Evolutionary conservation across 1,140 invertebrate species (phyloP), one percentile per base, ranked within the genome.

Genomic region (Drosophila teissieri): DNA sequence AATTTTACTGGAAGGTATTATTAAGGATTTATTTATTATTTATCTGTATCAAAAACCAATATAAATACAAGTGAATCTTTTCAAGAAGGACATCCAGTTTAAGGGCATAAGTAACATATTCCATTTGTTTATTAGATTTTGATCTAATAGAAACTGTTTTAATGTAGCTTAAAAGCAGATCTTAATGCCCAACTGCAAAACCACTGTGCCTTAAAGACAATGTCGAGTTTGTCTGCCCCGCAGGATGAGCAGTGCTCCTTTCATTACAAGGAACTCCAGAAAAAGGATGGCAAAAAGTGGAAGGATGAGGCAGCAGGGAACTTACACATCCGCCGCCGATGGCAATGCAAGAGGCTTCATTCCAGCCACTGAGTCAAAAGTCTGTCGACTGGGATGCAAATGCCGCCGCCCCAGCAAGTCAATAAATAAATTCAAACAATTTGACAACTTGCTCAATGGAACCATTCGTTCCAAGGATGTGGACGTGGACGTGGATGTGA

Each of bases 381-480:
- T 80, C 78, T 82, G 34, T 69, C 63, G 74, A 73, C 62, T 86
- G 84, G 84, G 83, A 86, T 86, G 83, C 83, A 86, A 86, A 88
- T 86, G 75, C 67, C 76, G 75, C 67, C 79, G 79, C 53, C 52
- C 78, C 62, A 55, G 58, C 80, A 78, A 84, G 84, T 89, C 84
- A 89, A 88, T 88, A 89, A 89, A 89, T 89, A 89, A 89, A 84
- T 89, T 89, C 77, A 89, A 89, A 89, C 84, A 89, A 89, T 89
- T 89, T 89, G 84, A 89, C 83, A 86, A 86, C 83, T 88, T 88
- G 76, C 84, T 86, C 83, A 88, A 86, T 86, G 83, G 75, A 37
- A 54, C 17, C 8, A 2, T 34, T 15, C 63, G 68, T 58, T 51
- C 62, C 69, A 68, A 64, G 73, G 79, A 55, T 74, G 49, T 51